phyloP scores from a whole-genome alignment of 2,113 vertebrate species.

The Phyllopteryx taeniolatus region DNA sequence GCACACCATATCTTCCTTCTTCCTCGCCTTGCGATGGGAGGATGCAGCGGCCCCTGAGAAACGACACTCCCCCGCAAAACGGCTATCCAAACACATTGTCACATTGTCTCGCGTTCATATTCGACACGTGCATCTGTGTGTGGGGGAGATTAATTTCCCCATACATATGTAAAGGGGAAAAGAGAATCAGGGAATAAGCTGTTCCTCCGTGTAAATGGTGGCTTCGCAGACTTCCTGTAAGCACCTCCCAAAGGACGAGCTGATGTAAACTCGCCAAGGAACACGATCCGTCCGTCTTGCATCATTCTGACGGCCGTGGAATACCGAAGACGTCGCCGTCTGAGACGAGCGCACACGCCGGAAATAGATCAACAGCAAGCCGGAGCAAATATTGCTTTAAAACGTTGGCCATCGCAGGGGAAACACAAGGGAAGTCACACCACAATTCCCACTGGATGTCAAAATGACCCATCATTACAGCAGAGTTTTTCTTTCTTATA shows the following conservation, averaged over 20 bases:
- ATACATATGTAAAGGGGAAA: slow-evolving; percentile 26
- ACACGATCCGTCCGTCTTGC: slow-evolving; percentile 52
- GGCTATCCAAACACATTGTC: slow-evolving; percentile 15
- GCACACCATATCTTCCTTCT: slow-evolving; percentile 39
- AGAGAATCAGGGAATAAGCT: slow-evolving; percentile 7
- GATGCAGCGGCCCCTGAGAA: background rate
- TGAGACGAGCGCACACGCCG: slow-evolving; percentile 52
- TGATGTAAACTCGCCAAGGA: slow-evolving; percentile 54
- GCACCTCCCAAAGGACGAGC: slow-evolving; percentile 25
- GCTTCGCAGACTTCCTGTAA: slow-evolving; percentile 39
- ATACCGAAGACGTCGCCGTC: slow-evolving; percentile 38
- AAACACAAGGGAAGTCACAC: background rate
- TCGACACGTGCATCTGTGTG: slow-evolving; percentile 25
- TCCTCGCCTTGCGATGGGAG: background rate
- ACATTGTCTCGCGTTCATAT: slow-evolving; percentile 35
- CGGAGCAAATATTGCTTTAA: slow-evolving; percentile 46
- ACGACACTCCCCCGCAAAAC: background rate
- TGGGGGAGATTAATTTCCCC: slow-evolving; percentile 40
- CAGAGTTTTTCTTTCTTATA: background rate
- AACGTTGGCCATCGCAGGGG: background rate
- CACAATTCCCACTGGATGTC: background rate
- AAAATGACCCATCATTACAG: background rate
- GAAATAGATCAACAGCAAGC: slow-evolving; percentile 59
- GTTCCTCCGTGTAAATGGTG: slow-evolving; percentile 54
- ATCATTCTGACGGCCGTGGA: slow-evolving; percentile 61